These are phyloP conservation scores for Nudaria mundana DNA, from an alignment of 2,888 invertebrate species.

Conservation along the genomic window DNA sequence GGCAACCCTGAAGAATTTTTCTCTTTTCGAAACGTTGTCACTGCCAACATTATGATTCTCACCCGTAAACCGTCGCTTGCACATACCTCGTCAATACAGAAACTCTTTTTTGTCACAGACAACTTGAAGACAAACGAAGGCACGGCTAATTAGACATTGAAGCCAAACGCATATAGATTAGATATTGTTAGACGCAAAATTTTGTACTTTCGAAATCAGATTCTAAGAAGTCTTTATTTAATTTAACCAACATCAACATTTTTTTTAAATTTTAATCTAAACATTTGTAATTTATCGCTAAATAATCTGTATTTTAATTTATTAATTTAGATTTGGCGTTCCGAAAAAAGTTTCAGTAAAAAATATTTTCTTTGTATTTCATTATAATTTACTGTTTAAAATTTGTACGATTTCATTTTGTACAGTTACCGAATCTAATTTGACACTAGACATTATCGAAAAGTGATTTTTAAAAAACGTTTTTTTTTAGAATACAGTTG, in stretches of 20 bases:
- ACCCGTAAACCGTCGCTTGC: constrained; percentile 35
- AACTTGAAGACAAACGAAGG: constrained; percentile 76
- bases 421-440: constrained; percentile 80
- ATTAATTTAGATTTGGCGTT: constrained; percentile 78
- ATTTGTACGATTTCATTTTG: constrained; percentile 79
- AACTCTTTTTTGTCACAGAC: constrained; percentile 38
- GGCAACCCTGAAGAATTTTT: constrained; percentile 41
- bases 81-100: constrained; percentile 33
- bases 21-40: constrained; percentile 46
- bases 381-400: constrained; percentile 75
- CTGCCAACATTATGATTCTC: constrained; percentile 35
- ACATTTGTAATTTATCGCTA: constrained; percentile 69
- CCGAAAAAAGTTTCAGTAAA: constrained; percentile 80
- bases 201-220: constrained; percentile 81
- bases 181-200: constrained; percentile 72
- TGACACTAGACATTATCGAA: constrained; percentile 78
- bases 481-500: constrained; percentile 75
- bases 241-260: constrained; percentile 71
- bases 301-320: constrained; percentile 75
- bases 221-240: constrained; percentile 78
- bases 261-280: constrained; percentile 45
- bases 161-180: constrained; percentile 78
- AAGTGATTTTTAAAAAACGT: constrained; percentile 71
- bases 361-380: constrained; percentile 75
- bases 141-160: constrained; percentile 76